phyloP scores from a whole-genome alignment of 2,797 vertebrate species.

The Cichlasoma orientale region DNA sequence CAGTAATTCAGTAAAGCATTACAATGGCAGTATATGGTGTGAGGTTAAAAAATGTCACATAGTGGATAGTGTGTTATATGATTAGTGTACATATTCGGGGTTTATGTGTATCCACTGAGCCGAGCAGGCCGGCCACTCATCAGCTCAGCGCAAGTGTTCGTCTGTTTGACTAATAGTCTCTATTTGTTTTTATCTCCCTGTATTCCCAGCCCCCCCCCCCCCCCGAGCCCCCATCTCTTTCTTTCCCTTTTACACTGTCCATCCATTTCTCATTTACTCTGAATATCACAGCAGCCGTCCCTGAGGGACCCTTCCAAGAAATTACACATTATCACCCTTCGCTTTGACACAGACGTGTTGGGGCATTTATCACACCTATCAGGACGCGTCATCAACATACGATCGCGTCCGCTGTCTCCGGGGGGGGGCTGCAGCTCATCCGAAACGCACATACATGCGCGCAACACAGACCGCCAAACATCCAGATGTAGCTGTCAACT shows the following conservation, averaged over 20 bases:
- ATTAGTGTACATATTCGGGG: neutral
- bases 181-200: conserved; percentile 52
- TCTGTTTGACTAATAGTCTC: conserved; percentile 52
- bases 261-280: conserved; percentile 72
- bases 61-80: neutral
- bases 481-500: conserved; percentile 47
- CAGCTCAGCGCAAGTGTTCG: conserved; percentile 21
- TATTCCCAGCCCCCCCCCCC: conserved; percentile 29
- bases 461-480: conserved; percentile 39
- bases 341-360: conserved; percentile 66
- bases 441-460: conserved; percentile 15
- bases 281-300: conserved; percentile 65
- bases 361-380: conserved; percentile 78
- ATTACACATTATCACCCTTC: conserved; percentile 74
- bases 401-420: conserved; percentile 47
- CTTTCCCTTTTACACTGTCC: conserved; percentile 45
- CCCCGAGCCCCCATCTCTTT: conserved; percentile 25
- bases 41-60: too few relatives aligned
- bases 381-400: conserved; percentile 65
- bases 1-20: neutral
- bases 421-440: conserved; percentile 12
- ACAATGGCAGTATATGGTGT: too few relatives aligned
- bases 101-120: neutral
- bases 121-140: conserved; percentile 13
- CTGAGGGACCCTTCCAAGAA: conserved; percentile 63